A percentile compares a stretch with the other conserved stretches of the same genome.
Conservation (phyloP, 64 coral and sea anemone genomes). For the Acropora tenuis region DNA sequence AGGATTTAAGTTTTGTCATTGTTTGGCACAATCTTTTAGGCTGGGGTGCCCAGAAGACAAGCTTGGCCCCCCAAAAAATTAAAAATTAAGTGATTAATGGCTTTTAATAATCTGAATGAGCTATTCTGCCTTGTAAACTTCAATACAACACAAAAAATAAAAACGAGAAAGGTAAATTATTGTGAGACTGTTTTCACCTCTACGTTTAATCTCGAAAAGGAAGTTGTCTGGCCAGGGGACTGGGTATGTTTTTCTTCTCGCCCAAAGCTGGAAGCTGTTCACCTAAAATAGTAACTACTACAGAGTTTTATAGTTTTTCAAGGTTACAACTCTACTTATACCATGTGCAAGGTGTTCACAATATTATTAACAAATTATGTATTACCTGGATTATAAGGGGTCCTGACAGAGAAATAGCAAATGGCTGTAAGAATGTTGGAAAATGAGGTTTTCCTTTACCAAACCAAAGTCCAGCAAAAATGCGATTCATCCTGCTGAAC, state of each 20-base stretch:
- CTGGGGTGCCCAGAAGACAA: neutral
- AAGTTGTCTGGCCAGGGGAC: too few relatives aligned
- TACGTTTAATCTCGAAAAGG: too few relatives aligned
- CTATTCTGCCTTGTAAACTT: neutral
- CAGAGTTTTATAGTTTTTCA: too few relatives aligned
- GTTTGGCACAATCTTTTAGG: neutral
- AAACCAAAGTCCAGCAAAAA: constrained; percentile 67
- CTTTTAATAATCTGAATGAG: neutral
- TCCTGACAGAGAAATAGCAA: constrained; percentile 6
- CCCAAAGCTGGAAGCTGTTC: too few relatives aligned
- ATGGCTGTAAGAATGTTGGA: constrained; percentile 46
- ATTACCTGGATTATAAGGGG: neutral
- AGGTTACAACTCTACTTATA: too few relatives aligned
- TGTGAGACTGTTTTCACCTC: neutral
- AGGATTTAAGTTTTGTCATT: neutral
- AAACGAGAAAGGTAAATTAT: neutral
- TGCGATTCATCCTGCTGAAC: constrained; percentile 36
- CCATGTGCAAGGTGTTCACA: too few relatives aligned
- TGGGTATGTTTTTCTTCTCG: too few relatives aligned
- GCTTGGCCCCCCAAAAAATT: too few relatives aligned
- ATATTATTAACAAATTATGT: too few relatives aligned
- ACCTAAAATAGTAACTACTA: too few relatives aligned
- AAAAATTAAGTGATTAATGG: too few relatives aligned
- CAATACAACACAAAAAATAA: neutral
- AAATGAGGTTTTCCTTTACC: constrained; percentile 53